Evolutionary conservation across 2,888 invertebrate species (phyloP).

Genomic region (Andrena haemorrhoa): DNA sequence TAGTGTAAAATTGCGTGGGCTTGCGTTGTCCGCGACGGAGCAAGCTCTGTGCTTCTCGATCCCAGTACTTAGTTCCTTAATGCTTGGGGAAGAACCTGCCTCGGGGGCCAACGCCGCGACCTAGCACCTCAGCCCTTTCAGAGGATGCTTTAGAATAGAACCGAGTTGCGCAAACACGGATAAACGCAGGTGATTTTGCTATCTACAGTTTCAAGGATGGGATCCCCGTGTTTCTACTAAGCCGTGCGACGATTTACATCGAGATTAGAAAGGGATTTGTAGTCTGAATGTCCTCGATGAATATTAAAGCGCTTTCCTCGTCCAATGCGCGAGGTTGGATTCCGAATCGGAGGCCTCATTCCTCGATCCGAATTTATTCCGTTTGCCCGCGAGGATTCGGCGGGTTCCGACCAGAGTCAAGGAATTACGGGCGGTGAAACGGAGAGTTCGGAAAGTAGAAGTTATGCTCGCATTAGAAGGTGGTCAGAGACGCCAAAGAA

Average conservation of each 20-base stretch:
- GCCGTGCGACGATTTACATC: not conserved
- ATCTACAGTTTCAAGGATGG: not conserved
- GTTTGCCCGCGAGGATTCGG: not conserved
- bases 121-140: not conserved
- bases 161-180: not conserved
- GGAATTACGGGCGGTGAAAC: not conserved
- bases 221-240: not conserved
- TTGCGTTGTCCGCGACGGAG: not conserved
- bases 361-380: not conserved
- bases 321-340: not conserved
- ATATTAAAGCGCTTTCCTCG: not conserved
- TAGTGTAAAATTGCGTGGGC: slow-evolving; percentile 31
- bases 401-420: not conserved
- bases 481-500: not conserved
- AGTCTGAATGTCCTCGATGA: slow-evolving; percentile 1
- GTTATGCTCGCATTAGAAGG: not conserved
- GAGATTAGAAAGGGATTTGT: not conserved
- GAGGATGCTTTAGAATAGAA: not conserved
- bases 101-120: not conserved
- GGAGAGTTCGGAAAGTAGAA: slow-evolving; percentile 8
- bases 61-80: not conserved
- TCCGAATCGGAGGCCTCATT: not conserved
- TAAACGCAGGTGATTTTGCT: not conserved
- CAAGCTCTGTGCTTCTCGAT: not conserved
- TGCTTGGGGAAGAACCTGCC: not conserved